Conservation (phyloP, 2,888 invertebrate genomes). For the Augochlorella aurata region DNA sequence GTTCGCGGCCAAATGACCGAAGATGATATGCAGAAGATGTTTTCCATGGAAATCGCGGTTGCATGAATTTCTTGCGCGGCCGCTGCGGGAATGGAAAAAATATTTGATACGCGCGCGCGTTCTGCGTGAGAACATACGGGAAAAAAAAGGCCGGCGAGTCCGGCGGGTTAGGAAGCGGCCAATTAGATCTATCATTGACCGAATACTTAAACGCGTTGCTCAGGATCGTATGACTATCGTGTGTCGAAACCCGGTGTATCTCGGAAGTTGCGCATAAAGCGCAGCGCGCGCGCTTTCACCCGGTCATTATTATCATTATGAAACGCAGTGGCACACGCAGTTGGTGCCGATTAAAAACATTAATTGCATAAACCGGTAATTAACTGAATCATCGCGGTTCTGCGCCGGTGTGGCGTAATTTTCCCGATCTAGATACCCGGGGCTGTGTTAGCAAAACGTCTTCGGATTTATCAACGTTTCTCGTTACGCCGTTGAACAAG, state of each 20-base stretch:
- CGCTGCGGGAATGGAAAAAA: no score
- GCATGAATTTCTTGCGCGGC: no score
- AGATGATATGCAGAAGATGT: no score
- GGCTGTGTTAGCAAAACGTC: slow-evolving; percentile 47
- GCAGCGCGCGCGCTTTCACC: slow-evolving; percentile 59
- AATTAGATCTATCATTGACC: slow-evolving; percentile 3
- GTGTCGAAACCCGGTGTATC: slow-evolving; percentile 42
- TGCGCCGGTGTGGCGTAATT: slow-evolving; percentile 40
- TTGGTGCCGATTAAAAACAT: slow-evolving; percentile 57
- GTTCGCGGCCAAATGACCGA: no score
- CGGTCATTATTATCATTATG: slow-evolving; percentile 58
- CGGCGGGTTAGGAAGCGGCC: neutral
- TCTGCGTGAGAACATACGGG: no score
- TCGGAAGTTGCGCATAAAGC: slow-evolving; percentile 60
- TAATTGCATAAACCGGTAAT: slow-evolving; percentile 61
- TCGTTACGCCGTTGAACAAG: slow-evolving; percentile 30
- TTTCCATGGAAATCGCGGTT: no score
- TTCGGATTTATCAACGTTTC: slow-evolving; percentile 42
- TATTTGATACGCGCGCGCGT: no score
- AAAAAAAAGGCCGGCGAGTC: neutral
- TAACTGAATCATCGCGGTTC: slow-evolving; percentile 52
- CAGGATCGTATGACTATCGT: neutral
- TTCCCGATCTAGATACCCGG: slow-evolving; percentile 42
- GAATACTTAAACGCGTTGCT: slow-evolving; percentile 4
- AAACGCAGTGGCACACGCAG: slow-evolving; percentile 47